These are phyloP conservation scores for Cataglyphis albicans DNA, from an alignment of 2,888 invertebrate genomes.

Conservation along the genomic window DNA sequence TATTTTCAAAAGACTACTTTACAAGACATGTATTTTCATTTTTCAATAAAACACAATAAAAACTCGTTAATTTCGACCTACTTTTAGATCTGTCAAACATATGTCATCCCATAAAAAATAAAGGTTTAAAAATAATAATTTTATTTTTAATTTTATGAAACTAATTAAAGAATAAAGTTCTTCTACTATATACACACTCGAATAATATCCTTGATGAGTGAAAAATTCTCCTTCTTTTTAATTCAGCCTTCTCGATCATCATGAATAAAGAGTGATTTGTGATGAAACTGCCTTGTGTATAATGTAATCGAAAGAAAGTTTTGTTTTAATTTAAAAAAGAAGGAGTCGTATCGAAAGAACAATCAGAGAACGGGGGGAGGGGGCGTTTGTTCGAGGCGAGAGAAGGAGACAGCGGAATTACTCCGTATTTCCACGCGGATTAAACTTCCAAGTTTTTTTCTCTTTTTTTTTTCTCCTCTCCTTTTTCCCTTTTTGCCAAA, in stretches of 20 bases:
- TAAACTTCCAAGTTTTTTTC: conserved; percentile 72
- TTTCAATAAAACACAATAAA: no score
- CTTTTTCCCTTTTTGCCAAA: conserved; percentile 19
- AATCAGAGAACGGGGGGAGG: conserved; percentile 2
- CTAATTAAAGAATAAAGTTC: not conserved
- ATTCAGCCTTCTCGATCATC: conserved; percentile 15
- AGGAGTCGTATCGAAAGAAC: conserved; percentile 29
- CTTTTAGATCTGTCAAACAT: no score
- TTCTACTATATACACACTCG: not conserved
- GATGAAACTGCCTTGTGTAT: conserved; percentile 28
- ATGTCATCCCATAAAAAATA: no score
- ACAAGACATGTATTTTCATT: no score
- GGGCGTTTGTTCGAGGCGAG: conserved; percentile 8
- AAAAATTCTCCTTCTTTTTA: not conserved
- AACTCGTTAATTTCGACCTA: no score
- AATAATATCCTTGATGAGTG: conserved; percentile 20
- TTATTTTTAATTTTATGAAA: not conserved
- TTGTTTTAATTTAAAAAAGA: conserved; percentile 50
- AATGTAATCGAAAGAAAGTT: conserved; percentile 51
- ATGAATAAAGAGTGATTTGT: conserved; percentile 1
- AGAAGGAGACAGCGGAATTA: conserved; percentile 69
- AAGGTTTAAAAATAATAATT: no score
- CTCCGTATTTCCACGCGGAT: conserved; percentile 58
- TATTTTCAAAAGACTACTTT: no score
- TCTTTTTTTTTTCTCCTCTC: no score